Conservation (phyloP, 30 jellyfish, hydroid and myxozoan species). For the Hydractinia symbiolongicarpus region DNA sequence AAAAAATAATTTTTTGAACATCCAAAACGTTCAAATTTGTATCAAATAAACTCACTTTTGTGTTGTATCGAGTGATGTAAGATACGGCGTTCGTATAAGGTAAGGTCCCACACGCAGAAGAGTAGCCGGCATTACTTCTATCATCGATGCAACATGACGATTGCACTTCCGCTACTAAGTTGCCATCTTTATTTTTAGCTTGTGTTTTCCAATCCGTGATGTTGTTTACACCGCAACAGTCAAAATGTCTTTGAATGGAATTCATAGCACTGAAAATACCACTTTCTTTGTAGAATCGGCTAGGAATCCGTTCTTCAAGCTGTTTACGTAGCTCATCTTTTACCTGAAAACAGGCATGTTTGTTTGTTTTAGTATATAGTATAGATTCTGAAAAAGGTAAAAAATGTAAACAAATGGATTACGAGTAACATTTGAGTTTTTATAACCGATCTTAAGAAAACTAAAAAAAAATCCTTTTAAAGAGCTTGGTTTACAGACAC, state of each 20-base stretch:
- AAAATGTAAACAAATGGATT: neutral
- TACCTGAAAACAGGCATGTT: neutral
- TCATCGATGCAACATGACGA: conserved; percentile 7
- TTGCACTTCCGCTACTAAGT: neutral
- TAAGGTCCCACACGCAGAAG: neutral
- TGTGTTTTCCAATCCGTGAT: neutral
- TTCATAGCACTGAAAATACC: conserved; percentile 14
- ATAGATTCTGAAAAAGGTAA: neutral
- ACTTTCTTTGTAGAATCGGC: conserved; percentile 1
- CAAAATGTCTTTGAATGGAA: conserved; percentile 18
- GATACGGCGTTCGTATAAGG: neutral
- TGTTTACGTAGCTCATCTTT: conserved; percentile 15
- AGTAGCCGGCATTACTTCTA: neutral
- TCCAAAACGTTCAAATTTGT: no score
- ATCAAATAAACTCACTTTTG: neutral
- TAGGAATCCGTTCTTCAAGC: conserved; percentile 27
- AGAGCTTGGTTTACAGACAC: no score
- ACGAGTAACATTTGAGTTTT: neutral
- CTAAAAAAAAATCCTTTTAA: no score
- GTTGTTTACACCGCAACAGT: conserved; percentile 25
- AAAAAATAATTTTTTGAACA: no score
- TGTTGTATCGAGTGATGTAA: neutral
- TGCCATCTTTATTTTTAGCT: neutral
- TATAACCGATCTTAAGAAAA: neutral
- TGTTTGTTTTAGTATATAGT: neutral